Percentiles rank a stretch among this genome's conserved stretches.
Evolutionary conservation across 2,888 invertebrate species (phyloP).

Genomic region (Galerucella pusilla): DNA sequence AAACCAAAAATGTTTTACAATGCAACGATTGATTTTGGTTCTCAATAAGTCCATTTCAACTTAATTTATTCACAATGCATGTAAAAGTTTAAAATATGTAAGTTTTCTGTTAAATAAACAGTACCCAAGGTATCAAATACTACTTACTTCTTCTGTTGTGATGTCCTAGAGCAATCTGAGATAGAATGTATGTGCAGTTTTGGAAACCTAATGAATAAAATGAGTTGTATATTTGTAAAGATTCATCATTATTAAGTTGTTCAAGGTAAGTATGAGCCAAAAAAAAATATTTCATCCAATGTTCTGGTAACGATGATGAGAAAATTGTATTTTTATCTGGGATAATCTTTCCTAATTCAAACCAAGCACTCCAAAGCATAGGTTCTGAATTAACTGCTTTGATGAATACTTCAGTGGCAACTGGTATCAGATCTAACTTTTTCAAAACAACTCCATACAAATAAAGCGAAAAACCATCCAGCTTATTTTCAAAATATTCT

Average conservation of each 20-base stretch:
- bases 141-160: constrained; percentile 87
- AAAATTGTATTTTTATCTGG: constrained; percentile 76
- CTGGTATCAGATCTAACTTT: constrained; percentile 82
- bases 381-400: constrained; percentile 84
- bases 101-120: too few relatives aligned
- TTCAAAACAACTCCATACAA: constrained; percentile 92
- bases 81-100: constrained; percentile 3
- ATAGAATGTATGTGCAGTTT: constrained; percentile 88
- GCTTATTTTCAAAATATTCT: constrained; percentile 70
- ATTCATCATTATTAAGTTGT: constrained; percentile 89
- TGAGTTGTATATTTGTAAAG: constrained; percentile 83
- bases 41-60: too few relatives aligned
- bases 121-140: constrained; percentile 4
- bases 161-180: constrained; percentile 92
- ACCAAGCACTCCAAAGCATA: constrained; percentile 95
- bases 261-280: constrained; percentile 90
- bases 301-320: constrained; percentile 77
- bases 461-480: constrained; percentile 91
- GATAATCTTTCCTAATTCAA: constrained; percentile 88
- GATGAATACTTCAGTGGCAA: constrained; percentile 83
- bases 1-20: constrained; percentile 15
- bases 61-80: neutral
- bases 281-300: constrained; percentile 96
- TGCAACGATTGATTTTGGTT: too few relatives aligned
- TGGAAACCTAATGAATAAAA: constrained; percentile 84